Evolutionary conservation across 1,140 invertebrate species (phyloP).

Genomic region (Drosophila lacteicornis): DNA sequence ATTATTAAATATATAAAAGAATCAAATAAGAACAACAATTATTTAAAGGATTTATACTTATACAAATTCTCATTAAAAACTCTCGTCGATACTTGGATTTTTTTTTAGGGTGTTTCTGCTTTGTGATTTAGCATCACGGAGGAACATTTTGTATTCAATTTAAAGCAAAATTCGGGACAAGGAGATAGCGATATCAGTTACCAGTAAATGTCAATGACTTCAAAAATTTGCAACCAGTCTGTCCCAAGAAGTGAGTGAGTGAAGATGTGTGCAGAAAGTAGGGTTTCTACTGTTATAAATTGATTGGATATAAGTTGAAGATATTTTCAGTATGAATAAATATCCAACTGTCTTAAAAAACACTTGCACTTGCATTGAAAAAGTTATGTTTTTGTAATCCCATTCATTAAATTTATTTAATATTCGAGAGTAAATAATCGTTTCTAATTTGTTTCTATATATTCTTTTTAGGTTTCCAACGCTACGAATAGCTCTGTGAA

Average conservation of each 20-base stretch:
- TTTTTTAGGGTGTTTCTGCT: background rate
- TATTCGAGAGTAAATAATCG: background rate
- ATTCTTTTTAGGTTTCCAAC: slow-evolving; percentile 17
- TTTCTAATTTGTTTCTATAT: background rate
- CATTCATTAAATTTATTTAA: background rate
- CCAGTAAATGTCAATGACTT: slow-evolving; percentile 6
- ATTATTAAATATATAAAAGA: too few relatives aligned
- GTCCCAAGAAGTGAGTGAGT: background rate
- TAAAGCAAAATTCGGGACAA: background rate
- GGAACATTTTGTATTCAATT: background rate
- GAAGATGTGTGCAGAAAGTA: background rate
- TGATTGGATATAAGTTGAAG: too few relatives aligned
- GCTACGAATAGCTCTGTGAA: slow-evolving; percentile 13
- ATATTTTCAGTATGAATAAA: background rate
- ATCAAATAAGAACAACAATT: too few relatives aligned
- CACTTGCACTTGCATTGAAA: too few relatives aligned
- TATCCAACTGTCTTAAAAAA: too few relatives aligned
- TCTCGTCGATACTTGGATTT: background rate
- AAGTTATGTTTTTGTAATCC: too few relatives aligned
- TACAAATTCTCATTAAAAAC: background rate
- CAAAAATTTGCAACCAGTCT: slow-evolving; percentile 7
- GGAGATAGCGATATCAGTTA: slow-evolving; percentile 9
- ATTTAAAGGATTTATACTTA: too few relatives aligned
- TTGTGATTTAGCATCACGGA: background rate
- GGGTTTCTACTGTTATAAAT: background rate